phyloP scores from a whole-genome alignment of 1,140 invertebrate genomes.

The Heliconius melpomene region DNA sequence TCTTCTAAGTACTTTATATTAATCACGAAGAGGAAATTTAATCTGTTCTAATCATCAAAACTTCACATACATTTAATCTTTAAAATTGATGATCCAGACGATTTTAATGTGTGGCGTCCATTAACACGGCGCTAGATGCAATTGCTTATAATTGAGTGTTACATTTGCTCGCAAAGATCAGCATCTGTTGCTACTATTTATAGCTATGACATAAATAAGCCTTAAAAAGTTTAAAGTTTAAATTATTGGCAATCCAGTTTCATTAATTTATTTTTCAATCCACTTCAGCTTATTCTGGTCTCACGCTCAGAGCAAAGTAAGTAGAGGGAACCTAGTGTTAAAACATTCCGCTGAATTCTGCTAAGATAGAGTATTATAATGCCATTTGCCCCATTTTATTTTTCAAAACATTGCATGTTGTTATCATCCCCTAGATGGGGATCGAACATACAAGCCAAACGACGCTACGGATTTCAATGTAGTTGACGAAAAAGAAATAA shows the following conservation, averaged over 20 bases:
- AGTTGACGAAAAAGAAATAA: too few relatives aligned
- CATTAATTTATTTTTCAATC: not conserved
- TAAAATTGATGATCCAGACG: conserved; percentile 31
- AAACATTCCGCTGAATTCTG: too few relatives aligned
- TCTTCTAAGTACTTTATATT: not conserved
- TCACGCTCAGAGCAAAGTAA: too few relatives aligned
- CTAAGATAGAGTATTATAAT: too few relatives aligned
- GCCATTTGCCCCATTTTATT: too few relatives aligned
- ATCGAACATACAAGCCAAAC: too few relatives aligned
- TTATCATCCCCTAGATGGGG: too few relatives aligned
- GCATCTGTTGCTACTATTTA: conserved; percentile 35
- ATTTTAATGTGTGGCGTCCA: conserved; percentile 31
- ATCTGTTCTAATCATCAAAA: conserved; percentile 9
- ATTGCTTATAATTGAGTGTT: conserved; percentile 45
- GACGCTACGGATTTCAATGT: too few relatives aligned
- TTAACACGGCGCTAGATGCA: conserved; percentile 36
- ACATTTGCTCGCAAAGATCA: conserved; percentile 27
- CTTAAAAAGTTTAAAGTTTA: conserved; percentile 11
- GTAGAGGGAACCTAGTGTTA: too few relatives aligned
- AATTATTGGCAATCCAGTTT: not conserved
- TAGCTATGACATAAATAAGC: conserved; percentile 27
- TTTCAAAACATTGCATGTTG: too few relatives aligned
- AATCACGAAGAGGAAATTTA: conserved; percentile 1
- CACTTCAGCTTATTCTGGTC: too few relatives aligned
- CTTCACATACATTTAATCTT: conserved; percentile 23